These are phyloP conservation scores for Phalera bucephala DNA, from an alignment of 2,888 invertebrate species.

Conservation along the genomic window DNA sequence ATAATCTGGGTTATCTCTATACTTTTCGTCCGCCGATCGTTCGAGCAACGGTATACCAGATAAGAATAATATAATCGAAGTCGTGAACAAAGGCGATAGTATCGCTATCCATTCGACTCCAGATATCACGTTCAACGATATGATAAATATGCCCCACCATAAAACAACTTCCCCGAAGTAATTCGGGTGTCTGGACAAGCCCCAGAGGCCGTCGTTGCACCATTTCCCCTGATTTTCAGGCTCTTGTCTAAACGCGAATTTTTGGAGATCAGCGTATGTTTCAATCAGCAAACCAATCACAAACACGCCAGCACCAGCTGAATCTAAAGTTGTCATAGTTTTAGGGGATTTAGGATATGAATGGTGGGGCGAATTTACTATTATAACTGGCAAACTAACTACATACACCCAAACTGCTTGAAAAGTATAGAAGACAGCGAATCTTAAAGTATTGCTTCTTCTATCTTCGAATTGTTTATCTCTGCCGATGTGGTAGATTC, in stretches of 20 bases:
- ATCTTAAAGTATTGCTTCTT: constrained; percentile 92
- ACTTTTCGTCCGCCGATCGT: constrained; percentile 93
- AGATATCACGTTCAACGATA: constrained; percentile 92
- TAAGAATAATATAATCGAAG: constrained; percentile 93
- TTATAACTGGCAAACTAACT: constrained; percentile 95
- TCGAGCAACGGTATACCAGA: constrained; percentile 96
- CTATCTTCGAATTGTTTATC: constrained; percentile 96
- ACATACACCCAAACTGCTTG: constrained; percentile 96
- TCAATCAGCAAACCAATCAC: constrained; percentile 93
- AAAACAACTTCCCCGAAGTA: constrained; percentile 97
- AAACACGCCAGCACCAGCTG: constrained; percentile 92
- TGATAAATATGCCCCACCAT: constrained; percentile 97
- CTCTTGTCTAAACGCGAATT: constrained; percentile 95
- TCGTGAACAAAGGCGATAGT: constrained; percentile 93
- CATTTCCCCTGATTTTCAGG: constrained; percentile 95
- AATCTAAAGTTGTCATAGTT: constrained; percentile 94
- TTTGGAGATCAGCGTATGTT: constrained; percentile 96
- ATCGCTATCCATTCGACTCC: constrained; percentile 94
- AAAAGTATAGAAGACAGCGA: constrained; percentile 97
- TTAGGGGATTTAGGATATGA: constrained; percentile 89
- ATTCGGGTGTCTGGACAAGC: constrained; percentile 95
- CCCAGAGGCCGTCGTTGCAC: constrained; percentile 96
- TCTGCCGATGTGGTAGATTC: constrained; percentile 94
- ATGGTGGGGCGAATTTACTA: constrained; percentile 93
- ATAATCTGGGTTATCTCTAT: constrained; percentile 93